These are phyloP conservation scores for Oreamnos americanus DNA, from an alignment of 2,113 vertebrate species.

Conservation along the genomic window DNA sequence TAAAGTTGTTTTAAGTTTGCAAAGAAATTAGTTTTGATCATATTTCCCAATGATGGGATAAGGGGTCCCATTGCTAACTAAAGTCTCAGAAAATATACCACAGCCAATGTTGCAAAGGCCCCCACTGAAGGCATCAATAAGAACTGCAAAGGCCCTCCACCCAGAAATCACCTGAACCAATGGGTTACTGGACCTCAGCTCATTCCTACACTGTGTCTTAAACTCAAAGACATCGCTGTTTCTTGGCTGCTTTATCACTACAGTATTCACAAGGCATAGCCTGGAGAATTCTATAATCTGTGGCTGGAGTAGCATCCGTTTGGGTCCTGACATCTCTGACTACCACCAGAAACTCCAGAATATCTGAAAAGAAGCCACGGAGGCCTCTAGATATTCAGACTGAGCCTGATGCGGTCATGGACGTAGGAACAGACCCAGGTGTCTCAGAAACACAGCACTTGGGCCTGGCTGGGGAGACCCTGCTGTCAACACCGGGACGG, in stretches of 20 bases:
- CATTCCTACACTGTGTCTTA: background rate
- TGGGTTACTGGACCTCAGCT: background rate
- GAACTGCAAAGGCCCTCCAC: background rate
- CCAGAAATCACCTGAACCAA: background rate
- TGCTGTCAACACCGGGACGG: background rate
- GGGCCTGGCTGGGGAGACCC: background rate
- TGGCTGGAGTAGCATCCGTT: background rate
- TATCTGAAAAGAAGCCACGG: background rate
- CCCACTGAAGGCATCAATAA: background rate
- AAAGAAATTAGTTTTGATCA: background rate
- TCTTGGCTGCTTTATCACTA: background rate
- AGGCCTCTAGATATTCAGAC: background rate
- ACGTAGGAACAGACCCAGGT: background rate
- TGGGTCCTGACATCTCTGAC: background rate
- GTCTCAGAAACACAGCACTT: background rate
- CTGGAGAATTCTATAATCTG: background rate
- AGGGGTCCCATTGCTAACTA: background rate
- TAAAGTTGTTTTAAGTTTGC: background rate
- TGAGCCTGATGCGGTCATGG: background rate
- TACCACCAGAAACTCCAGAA: background rate
- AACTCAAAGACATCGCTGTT: background rate
- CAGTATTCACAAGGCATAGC: background rate
- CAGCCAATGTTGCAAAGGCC: background rate
- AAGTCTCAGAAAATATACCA: background rate
- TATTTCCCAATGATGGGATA: background rate